Conservation (phyloP, 2,888 invertebrate genomes). For the Macrophya annulata region DNA sequence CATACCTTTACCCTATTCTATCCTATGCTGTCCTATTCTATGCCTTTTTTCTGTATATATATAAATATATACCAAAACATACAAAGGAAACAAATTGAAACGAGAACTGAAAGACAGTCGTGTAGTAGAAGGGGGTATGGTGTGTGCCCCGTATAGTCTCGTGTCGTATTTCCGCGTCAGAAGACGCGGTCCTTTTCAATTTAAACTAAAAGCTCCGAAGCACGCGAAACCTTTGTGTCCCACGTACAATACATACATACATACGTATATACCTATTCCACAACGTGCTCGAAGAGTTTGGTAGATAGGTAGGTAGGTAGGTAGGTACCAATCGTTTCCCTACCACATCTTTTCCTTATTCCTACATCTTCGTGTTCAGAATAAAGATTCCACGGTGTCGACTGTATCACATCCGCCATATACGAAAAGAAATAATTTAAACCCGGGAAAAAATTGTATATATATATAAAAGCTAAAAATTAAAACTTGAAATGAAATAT, state of each 20-base stretch:
- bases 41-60: neutral
- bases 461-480: neutral
- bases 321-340: neutral
- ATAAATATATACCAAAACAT: no score
- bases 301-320: neutral
- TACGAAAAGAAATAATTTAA: neutral
- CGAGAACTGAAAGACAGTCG: neutral
- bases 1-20: neutral
- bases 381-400: neutral
- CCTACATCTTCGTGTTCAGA: neutral
- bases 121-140: neutral
- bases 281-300: neutral
- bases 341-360: slow-evolving; percentile 6
- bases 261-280: neutral
- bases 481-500: neutral
- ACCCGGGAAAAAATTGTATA: neutral
- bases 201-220: slow-evolving; percentile 46
- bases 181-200: slow-evolving; percentile 39
- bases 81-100: neutral
- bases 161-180: slow-evolving; percentile 32
- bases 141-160: neutral
- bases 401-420: neutral
- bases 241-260: neutral
- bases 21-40: no score
- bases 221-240: slow-evolving; percentile 23